phyloP scores from a whole-genome alignment of 1,140 invertebrate genomes.

The Nylanderia fulva region DNA sequence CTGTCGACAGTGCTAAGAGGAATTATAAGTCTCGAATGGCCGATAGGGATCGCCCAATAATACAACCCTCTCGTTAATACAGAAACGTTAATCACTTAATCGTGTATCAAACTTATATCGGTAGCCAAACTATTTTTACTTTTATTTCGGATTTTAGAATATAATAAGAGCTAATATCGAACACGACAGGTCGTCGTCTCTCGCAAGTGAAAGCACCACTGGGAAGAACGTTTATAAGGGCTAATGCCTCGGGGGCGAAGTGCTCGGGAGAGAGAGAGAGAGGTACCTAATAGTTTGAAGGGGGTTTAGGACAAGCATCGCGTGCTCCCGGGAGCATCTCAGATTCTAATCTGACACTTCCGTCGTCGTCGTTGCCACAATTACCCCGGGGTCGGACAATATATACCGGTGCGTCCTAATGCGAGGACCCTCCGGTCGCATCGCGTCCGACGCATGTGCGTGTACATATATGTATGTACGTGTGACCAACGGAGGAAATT shows the following conservation, averaged over 20 bases:
- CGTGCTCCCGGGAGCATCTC: constrained; percentile 81
- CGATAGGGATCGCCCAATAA: neutral
- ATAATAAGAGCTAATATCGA: neutral
- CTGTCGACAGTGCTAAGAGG: neutral
- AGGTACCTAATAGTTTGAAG: constrained; percentile 73
- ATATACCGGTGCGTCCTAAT: constrained; percentile 70
- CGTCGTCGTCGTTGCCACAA: constrained; percentile 78
- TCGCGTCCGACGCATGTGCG: constrained; percentile 24
- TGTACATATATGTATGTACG: neutral
- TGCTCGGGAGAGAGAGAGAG: constrained; percentile 43
- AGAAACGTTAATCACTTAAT: neutral
- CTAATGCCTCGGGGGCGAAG: constrained; percentile 31
- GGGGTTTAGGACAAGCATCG: constrained; percentile 75
- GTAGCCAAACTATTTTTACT: neutral
- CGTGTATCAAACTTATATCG: neutral
- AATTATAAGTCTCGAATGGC: neutral
- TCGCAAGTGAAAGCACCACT: constrained; percentile 65
- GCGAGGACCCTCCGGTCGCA: constrained; percentile 42
- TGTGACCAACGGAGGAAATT: constrained; percentile 68
- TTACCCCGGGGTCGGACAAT: constrained; percentile 72
- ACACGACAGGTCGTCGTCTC: neutral
- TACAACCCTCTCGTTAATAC: neutral
- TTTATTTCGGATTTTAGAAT: neutral
- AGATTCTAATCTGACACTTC: constrained; percentile 84
- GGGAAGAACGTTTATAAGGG: constrained; percentile 67